A percentile compares a stretch with the other conserved stretches of the same genome.
These are phyloP conservation scores for Cepaea nemoralis DNA, from an alignment of 1,140 invertebrate genomes.

Conservation along the genomic window DNA sequence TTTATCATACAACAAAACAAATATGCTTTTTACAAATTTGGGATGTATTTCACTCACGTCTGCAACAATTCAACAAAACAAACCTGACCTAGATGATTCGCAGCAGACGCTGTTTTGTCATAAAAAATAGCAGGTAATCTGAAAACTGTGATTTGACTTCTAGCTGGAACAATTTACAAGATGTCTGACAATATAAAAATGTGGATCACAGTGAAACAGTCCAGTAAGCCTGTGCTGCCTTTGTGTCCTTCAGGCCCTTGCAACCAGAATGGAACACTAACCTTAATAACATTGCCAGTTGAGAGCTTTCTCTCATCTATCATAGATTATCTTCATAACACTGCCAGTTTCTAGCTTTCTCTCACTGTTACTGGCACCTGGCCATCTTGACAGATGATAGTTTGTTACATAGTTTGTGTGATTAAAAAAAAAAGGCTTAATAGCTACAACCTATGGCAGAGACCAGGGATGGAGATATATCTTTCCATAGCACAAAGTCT, in stretches of 20 bases:
- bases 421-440: no score
- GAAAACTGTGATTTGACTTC: not conserved
- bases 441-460: no score
- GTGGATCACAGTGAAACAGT: not conserved
- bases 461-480: no score
- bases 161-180: not conserved
- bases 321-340: not conserved
- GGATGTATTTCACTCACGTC: not conserved
- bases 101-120: not conserved
- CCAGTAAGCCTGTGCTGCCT: constrained; percentile 7
- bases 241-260: not conserved
- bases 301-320: no score
- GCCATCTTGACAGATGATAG: no score
- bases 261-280: not conserved
- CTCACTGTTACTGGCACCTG: no score
- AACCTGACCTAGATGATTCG: no score
- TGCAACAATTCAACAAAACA: not conserved
- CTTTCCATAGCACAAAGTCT: no score
- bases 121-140: not conserved
- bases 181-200: not conserved
- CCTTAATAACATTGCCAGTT: not conserved
- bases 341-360: constrained; percentile 9
- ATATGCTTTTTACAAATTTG: not conserved
- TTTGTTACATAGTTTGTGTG: no score
- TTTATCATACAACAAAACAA: constrained; percentile 22